These are phyloP conservation scores for Parasteatoda lunata DNA, from an alignment of 2,888 invertebrate species.

Conservation along the genomic window DNA sequence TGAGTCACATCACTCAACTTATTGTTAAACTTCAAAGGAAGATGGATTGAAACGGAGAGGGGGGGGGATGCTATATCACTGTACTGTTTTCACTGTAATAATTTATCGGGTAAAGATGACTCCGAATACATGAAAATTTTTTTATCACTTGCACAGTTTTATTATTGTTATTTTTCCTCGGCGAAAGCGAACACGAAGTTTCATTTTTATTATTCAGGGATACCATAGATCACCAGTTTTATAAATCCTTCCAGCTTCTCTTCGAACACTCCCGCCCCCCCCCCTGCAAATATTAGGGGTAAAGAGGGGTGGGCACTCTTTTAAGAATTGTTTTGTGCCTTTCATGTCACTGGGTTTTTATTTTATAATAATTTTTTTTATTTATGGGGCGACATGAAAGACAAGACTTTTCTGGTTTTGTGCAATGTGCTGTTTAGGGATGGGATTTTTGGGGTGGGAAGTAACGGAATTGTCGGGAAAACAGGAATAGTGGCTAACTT, in stretches of 20 bases:
- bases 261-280: not conserved
- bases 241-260: slow-evolving; percentile 4
- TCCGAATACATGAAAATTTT: slow-evolving; percentile 44
- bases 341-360: no score
- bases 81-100: slow-evolving; percentile 66
- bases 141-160: slow-evolving; percentile 32
- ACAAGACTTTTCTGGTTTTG: no score
- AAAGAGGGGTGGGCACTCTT: no score
- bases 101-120: slow-evolving; percentile 67
- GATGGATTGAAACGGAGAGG: slow-evolving; percentile 47
- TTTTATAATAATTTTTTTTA: no score
- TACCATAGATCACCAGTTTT: slow-evolving; percentile 54
- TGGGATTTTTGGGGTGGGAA: no score
- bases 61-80: slow-evolving; percentile 46
- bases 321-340: no score
- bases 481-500: no score
- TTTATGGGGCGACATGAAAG: no score
- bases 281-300: not conserved
- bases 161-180: slow-evolving; percentile 13
- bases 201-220: slow-evolving; percentile 64
- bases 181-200: slow-evolving; percentile 14
- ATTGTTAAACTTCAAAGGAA: slow-evolving; percentile 64
- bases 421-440: no score
- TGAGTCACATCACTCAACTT: slow-evolving; percentile 57
- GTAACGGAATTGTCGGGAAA: no score